Evolutionary conservation across 2,113 vertebrate genomes (phyloP).

Genomic region (Pogonocichla stellata): DNA sequence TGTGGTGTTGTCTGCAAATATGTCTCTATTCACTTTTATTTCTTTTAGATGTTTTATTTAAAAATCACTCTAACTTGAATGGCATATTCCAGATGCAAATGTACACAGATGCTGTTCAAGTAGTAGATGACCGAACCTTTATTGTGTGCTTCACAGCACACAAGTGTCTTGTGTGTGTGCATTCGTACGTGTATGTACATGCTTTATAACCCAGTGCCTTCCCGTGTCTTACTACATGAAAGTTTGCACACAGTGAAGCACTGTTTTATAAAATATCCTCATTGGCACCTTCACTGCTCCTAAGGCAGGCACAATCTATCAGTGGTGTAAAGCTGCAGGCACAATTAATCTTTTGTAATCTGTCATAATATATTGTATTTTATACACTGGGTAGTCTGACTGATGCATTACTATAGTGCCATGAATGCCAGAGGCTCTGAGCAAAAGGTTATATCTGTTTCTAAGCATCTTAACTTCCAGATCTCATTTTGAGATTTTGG

Average conservation of each 20-base stretch:
- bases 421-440: neutral
- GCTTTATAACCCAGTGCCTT: neutral
- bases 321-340: neutral
- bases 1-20: neutral
- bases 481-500: neutral
- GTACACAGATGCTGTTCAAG: neutral
- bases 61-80: neutral
- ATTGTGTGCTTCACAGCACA: neutral
- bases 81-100: neutral
- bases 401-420: neutral
- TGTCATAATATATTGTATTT: neutral
- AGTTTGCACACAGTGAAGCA: neutral
- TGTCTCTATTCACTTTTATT: neutral
- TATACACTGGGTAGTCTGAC: neutral
- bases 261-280: neutral
- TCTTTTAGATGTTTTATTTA: neutral
- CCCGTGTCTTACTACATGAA: neutral
- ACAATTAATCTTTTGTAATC: constrained; percentile 1
- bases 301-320: neutral
- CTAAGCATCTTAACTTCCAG: neutral
- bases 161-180: neutral
- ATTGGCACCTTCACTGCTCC: neutral
- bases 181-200: rapidly evolving
- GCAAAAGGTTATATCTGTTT: neutral
- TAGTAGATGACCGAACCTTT: neutral